Conservation (phyloP, 1,140 invertebrate species). For the Hycleus phaleratus region DNA sequence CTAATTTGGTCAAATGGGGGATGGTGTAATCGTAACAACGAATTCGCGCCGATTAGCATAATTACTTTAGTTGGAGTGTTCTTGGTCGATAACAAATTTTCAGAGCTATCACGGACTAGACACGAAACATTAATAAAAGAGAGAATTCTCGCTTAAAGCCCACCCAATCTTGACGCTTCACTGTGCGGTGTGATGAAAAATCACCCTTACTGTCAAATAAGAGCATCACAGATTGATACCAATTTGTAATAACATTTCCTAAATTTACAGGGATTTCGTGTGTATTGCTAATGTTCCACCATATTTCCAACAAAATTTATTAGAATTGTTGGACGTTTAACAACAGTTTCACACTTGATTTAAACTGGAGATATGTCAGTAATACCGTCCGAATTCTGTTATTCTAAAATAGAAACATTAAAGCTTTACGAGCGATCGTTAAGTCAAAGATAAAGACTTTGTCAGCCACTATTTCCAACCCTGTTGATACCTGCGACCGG, state of each 20-base stretch:
- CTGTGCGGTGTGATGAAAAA: background rate
- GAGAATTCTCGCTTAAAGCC: background rate
- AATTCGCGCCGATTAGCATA: constrained; percentile 8
- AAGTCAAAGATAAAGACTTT: background rate
- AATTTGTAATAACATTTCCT: too few species aligned
- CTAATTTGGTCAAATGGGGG: background rate
- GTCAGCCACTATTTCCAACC: background rate
- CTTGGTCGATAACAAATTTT: constrained; percentile 15
- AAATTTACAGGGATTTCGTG: too few species aligned
- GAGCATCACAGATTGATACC: too few species aligned
- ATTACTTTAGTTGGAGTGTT: constrained; percentile 10
- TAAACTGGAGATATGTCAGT: too few species aligned
- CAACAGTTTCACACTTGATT: too few species aligned
- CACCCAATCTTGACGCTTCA: background rate
- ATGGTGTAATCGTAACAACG: constrained; percentile 9
- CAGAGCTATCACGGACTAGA: constrained; percentile 9
- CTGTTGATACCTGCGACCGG: constrained; percentile 12
- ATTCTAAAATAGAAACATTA: constrained; percentile 13
- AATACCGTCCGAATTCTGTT: background rate
- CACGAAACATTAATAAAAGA: constrained; percentile 10
- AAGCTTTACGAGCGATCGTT: constrained; percentile 11
- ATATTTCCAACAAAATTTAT: too few species aligned
- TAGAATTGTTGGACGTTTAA: too few species aligned
- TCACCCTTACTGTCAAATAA: background rate
- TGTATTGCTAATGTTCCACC: too few species aligned